Evolutionary conservation across 2,888 invertebrate species (phyloP).

Genomic region (Strigamia crassipes): DNA sequence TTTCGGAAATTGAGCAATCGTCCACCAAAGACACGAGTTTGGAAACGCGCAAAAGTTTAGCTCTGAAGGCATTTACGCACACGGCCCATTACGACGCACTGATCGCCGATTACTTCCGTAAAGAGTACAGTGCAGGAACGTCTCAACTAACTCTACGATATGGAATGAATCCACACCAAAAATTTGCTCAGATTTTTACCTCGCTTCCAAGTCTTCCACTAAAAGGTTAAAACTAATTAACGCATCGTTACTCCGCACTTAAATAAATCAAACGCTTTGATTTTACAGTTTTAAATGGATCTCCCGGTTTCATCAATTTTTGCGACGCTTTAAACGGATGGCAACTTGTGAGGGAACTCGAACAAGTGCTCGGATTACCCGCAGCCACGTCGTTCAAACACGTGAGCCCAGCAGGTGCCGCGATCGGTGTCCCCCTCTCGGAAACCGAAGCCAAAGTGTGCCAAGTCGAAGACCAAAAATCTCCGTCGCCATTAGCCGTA

Average conservation of each 20-base stretch:
- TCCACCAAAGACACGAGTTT: constrained; percentile 71
- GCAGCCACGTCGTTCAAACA: constrained; percentile 98
- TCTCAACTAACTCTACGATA: constrained; percentile 87
- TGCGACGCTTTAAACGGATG: constrained; percentile 97
- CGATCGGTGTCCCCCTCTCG: constrained; percentile 80
- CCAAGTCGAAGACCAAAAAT: constrained; percentile 83
- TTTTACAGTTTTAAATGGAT: constrained; percentile 78
- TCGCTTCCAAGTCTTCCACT: constrained; percentile 78
- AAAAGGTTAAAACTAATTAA: constrained; percentile 64
- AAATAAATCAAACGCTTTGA: neutral
- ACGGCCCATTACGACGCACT: constrained; percentile 93
- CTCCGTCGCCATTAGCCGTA: constrained; percentile 78
- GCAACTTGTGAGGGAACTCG: constrained; percentile 91
- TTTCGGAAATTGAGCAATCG: constrained; percentile 71
- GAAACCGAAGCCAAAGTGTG: constrained; percentile 81
- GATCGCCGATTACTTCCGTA: constrained; percentile 93
- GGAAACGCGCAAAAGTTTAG: constrained; percentile 69
- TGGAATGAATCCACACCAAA: constrained; percentile 98
- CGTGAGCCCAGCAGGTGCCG: constrained; percentile 97
- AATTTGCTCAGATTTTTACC: constrained; percentile 90
- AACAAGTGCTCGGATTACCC: constrained; percentile 75
- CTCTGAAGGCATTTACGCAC: constrained; percentile 83
- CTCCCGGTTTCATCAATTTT: constrained; percentile 96
- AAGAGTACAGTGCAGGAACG: constrained; percentile 76
- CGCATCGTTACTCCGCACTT: neutral